Base-by-base conservation (phyloP, 2,113 vertebrate genomes). In the Anhinga rufa region DNA sequence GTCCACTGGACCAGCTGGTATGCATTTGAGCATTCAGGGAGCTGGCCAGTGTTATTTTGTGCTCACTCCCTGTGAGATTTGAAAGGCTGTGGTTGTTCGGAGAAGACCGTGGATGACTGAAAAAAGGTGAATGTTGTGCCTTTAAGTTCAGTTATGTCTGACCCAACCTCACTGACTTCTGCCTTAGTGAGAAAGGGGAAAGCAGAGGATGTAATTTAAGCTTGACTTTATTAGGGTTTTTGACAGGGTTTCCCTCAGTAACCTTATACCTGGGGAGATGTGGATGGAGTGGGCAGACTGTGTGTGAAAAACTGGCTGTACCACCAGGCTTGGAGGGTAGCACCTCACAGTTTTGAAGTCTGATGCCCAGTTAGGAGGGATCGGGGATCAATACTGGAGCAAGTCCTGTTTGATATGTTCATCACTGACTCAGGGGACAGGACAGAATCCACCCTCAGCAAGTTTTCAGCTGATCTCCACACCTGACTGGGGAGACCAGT, bases 341-440 rank as follows among this genome's bases (percentile, higher is more conserved):
- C 6, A 5, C 34, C 61, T 84, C 29, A 10, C 4, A 64, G 48
- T 10, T 51, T 84, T 90, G 71, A 85, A 80, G 62, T 52, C 82
- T 72, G 70, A 42, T 58, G 72, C 38, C 60, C 40, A 3, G 2
- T 82, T 66, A 51, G 65, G 19, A 93, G 52, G 28, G 24, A 16
- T 78, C 18, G 36, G 18, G 24, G 62, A 25, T 80, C 14, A 2
- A 3, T 57, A 31, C 24, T 36, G 66, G 40, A 72, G 31, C 58
- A 69, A 85, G 28, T 44, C 48, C 44, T 38, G 24, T 81, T 85
- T 61, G 29, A 14, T 65, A 12, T 40, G 44, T 72, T 71, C 48
- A 20, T 49, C 1, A n/a, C 0, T 36, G 55, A 2, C 1, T 25
- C 44, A 15, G 28, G 8, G n/a, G 20, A 4, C 72, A 54, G 54